Conservation (phyloP, 2,797 vertebrate genomes). For the Micropoecilia bifurca region DNA sequence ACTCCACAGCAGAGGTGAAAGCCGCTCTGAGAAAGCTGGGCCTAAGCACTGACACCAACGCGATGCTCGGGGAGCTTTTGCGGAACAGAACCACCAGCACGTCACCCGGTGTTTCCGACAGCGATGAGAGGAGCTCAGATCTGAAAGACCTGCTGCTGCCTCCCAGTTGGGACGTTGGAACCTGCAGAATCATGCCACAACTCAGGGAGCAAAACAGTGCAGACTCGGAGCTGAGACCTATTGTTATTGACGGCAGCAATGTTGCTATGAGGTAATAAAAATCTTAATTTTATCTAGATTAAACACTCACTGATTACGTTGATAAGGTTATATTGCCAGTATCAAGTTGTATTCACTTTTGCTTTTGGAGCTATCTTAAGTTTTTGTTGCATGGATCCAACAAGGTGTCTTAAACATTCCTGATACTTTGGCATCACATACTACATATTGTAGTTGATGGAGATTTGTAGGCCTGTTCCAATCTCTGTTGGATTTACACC, state of each 20-base stretch:
- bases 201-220: constrained; percentile 54
- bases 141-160: constrained; percentile 73
- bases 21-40: constrained; percentile 88
- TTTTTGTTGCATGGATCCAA: neutral
- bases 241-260: constrained; percentile 97
- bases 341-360: neutral
- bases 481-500: neutral
- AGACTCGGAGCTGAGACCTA: constrained; percentile 83
- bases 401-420: neutral
- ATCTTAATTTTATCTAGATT: neutral
- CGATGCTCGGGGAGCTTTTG: constrained; percentile 91
- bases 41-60: constrained; percentile 88
- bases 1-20: constrained; percentile 84
- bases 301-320: neutral
- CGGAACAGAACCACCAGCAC: constrained; percentile 73
- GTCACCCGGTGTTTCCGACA: constrained; percentile 42
- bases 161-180: constrained; percentile 56
- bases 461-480: neutral
- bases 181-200: constrained; percentile 30
- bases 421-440: neutral
- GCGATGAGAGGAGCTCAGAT: constrained; percentile 55
- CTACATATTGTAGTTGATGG: neutral
- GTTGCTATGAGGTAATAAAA: constrained; percentile 93
- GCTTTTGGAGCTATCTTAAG: neutral
- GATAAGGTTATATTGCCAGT: neutral